A percentile compares a stretch with the other conserved stretches of the same genome.
Evolutionary conservation across 2,113 vertebrate genomes (phyloP).

Genomic region (Anhinga rufa): DNA sequence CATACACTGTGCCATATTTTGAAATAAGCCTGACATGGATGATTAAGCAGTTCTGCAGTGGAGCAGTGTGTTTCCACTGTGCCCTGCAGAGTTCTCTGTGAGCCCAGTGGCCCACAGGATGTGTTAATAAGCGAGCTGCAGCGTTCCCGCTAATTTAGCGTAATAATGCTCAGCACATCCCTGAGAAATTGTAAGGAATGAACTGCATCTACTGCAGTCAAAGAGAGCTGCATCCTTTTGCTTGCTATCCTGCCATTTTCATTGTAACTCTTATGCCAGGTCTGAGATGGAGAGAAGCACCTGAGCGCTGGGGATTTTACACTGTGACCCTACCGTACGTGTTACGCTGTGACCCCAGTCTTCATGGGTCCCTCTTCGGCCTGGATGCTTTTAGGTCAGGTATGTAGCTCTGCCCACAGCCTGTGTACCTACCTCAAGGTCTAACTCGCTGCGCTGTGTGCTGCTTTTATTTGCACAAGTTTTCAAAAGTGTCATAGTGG

Average conservation of each 20-base stretch:
- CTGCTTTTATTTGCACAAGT: neutral
- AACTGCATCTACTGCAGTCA: neutral
- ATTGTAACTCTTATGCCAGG: neutral
- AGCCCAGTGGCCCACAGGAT: neutral
- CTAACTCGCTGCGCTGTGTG: accelerated
- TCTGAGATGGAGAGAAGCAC: neutral
- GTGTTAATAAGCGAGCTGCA: accelerated
- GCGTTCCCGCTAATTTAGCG: neutral
- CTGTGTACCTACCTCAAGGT: neutral
- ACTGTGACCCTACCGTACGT: accelerated
- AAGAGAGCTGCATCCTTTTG: neutral
- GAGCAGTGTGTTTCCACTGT: neutral
- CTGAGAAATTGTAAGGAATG: neutral
- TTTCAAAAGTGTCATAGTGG: neutral
- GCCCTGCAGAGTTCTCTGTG: neutral
- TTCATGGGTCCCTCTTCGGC: neutral
- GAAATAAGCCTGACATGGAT: neutral
- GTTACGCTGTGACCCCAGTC: accelerated
- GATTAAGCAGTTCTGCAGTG: neutral
- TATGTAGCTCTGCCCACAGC: neutral
- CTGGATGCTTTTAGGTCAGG: neutral
- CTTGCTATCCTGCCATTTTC: neutral
- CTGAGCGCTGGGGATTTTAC: neutral
- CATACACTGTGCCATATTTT: accelerated
- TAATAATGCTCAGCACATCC: neutral